Evolutionary conservation across 2,888 invertebrate genomes (phyloP), one percentile per base, ranked within the genome.

Genomic region (Myathropa florea): DNA sequence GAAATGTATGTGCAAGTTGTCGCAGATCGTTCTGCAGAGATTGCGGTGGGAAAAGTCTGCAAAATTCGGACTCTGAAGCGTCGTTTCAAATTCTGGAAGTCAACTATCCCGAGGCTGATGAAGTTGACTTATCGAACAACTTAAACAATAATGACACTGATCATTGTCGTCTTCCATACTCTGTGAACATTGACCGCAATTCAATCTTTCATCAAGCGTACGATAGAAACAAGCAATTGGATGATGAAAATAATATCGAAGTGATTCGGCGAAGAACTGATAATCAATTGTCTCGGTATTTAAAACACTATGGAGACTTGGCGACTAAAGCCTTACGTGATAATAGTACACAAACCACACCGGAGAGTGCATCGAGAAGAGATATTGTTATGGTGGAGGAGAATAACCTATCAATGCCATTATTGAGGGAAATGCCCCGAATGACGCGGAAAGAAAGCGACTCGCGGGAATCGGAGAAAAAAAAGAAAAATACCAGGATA

Each of bases 361-460:
- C 91, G 0, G 88, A 89, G 4, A 88, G 89, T 1, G 76, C 89
- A 12, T 90, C 88, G 0, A 89, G 91, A 6, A 89, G 91, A 6
- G 91, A 92, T 89, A 89, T 91, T 39, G 91, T 92, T 3, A 80
- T 91, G 65, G 89, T 89, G 10, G 91, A 91, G 64, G 88, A 94
- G 92, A 90, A 91, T 21, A 92, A 93, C 55, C 91, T 95, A 39
- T 95, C 95, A 0, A 94, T 95, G 90, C 95, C 95, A 0, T 93
- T 95, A 24, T 90, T 95, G 79, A 94, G 95, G 84, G 95, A 94
- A 90, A 93, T 94, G 90, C 92, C 92, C 2, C 91, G 91, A 88
- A 91, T 92, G 91, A 92, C 92, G 12, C 89, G 92, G 0, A 89
- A 88, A 28, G 91, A 91, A 68, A 68, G 83, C 60, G 80, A 63